Evolutionary conservation across 2,888 invertebrate species (phyloP).

Genomic region (Idaea straminata): DNA sequence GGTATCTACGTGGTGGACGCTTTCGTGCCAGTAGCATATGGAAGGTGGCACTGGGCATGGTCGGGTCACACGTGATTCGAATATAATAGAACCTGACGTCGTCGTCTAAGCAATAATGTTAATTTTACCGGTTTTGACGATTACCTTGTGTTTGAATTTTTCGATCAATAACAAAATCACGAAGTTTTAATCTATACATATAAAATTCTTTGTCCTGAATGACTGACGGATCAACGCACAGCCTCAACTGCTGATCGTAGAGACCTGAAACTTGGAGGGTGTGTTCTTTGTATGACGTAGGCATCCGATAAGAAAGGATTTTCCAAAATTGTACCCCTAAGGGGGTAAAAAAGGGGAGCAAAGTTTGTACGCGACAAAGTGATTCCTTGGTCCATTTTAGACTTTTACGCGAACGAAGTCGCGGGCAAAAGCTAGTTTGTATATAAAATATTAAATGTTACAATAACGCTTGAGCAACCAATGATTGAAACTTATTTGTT

Average conservation of each 20-base stretch:
- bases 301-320: too few species aligned
- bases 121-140: slow-evolving; percentile 29
- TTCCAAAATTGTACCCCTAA: too few species aligned
- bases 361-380: too few species aligned
- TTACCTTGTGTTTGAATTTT: slow-evolving; percentile 15
- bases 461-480: neutral
- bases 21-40: slow-evolving; percentile 31
- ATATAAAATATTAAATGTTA: neutral
- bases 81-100: slow-evolving; percentile 34
- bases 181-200: neutral
- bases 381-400: too few species aligned
- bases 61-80: slow-evolving; percentile 47
- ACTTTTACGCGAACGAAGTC: too few species aligned
- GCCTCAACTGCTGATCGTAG: too few species aligned
- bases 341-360: too few species aligned
- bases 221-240: too few species aligned
- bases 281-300: too few species aligned
- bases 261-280: too few species aligned
- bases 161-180: slow-evolving; percentile 16
- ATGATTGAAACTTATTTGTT: slow-evolving; percentile 6
- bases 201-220: too few species aligned
- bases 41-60: slow-evolving; percentile 20
- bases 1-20: slow-evolving; percentile 32
- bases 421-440: too few species aligned
- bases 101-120: slow-evolving; percentile 12